These are phyloP conservation scores for Ecliptopera silaceata DNA, from an alignment of 2,888 invertebrate species.

Conservation along the genomic window DNA sequence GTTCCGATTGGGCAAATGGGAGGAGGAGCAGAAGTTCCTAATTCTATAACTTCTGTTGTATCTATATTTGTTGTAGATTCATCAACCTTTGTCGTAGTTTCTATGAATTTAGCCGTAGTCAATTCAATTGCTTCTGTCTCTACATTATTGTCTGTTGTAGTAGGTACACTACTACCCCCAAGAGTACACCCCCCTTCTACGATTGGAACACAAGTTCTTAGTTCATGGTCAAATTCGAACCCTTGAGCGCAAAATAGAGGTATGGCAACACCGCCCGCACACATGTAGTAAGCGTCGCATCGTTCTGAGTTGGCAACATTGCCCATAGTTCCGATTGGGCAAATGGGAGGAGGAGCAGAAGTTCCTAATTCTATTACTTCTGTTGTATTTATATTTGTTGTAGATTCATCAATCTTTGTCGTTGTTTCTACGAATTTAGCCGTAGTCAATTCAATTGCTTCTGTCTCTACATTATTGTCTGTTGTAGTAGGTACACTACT, in stretches of 20 bases:
- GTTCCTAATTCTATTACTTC: neutral
- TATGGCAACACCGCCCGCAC: constrained; percentile 30
- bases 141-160: neutral
- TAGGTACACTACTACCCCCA: neutral
- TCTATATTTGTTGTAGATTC: neutral
- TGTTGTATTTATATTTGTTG: neutral
- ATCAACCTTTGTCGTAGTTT: neutral
- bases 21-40: neutral
- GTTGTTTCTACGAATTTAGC: neutral
- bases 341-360: constrained; percentile 17
- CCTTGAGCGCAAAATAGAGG: constrained; percentile 37
- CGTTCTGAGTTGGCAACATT: constrained; percentile 41
- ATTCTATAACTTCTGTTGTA: neutral
- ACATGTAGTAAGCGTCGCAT: constrained; percentile 46
- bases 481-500: neutral
- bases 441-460: neutral
- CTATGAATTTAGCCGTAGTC: neutral
- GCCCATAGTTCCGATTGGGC: constrained; percentile 39
- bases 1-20: neutral
- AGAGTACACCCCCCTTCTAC: constrained; percentile 36
- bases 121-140: neutral
- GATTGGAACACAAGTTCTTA: constrained; percentile 30
- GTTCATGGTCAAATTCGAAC: constrained; percentile 31
- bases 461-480: neutral
- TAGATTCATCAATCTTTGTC: neutral